Conservation (phyloP, 2,797 vertebrate genomes). For the Eurystomus glaucurus region DNA sequence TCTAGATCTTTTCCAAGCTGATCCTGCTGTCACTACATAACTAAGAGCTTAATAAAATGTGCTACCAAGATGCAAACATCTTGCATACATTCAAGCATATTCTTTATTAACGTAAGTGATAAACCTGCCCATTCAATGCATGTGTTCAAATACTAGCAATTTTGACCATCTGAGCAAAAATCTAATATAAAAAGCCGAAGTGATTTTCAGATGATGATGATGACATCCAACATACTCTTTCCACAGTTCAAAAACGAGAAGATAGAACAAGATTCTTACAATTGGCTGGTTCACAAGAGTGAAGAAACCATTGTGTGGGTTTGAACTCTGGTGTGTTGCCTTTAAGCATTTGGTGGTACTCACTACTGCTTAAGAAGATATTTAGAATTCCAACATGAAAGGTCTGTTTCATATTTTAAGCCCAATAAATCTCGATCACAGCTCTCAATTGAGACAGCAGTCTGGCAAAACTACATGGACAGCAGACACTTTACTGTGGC, state of each 20-base stretch:
- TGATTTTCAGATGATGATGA: conserved; percentile 32
- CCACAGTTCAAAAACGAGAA: conserved; percentile 1
- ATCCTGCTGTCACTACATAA: background rate
- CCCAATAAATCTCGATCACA: conserved; percentile 77
- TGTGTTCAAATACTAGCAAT: conserved; percentile 14
- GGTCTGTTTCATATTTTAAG: conserved; percentile 79
- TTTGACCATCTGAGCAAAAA: conserved; percentile 30
- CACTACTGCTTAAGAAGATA: conserved; percentile 77
- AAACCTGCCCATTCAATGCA: conserved; percentile 46
- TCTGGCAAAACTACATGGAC: conserved; percentile 73
- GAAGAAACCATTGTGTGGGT: conserved; percentile 32
- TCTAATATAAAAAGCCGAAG: conserved; percentile 11
- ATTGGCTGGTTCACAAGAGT: conserved; percentile 48
- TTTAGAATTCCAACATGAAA: conserved; percentile 81
- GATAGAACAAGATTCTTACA: background rate
- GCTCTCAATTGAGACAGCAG: conserved; percentile 72
- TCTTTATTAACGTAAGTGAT: conserved; percentile 43
- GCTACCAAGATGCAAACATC: conserved; percentile 57
- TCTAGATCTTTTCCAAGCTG: conserved; percentile 17
- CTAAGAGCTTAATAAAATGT: conserved; percentile 28
- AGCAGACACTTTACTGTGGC: conserved; percentile 68
- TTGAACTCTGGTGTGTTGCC: conserved; percentile 73
- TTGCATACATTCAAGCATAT: background rate
- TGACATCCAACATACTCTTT: background rate
- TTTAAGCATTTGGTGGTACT: conserved; percentile 72